Evolutionary conservation across 2,797 vertebrate species (phyloP).

Genomic region (Crocidura indochinensis): DNA sequence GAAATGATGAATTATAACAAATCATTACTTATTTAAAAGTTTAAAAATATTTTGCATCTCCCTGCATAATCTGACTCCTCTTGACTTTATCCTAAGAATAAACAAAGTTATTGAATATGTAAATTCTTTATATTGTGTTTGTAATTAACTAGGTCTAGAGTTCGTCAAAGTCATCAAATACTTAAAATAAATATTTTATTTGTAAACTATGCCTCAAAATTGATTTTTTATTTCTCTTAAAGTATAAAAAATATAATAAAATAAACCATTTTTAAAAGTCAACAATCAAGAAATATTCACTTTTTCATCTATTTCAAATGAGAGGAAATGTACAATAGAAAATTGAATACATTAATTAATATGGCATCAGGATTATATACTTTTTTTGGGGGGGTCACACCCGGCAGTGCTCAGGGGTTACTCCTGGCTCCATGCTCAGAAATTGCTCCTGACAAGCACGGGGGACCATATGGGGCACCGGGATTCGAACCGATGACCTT

Average conservation of each 20-base stretch:
- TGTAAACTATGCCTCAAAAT: constrained; percentile 1
- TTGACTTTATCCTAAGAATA: constrained; percentile 8
- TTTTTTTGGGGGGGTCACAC: too few relatives aligned
- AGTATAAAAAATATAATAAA: background rate
- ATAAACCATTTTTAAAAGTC: background rate
- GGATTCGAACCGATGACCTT: too few relatives aligned
- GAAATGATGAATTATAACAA: too few relatives aligned
- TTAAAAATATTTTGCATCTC: constrained; percentile 9
- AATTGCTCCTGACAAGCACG: too few relatives aligned
- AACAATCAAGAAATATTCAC: background rate
- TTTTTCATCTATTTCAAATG: background rate
- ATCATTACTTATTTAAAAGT: background rate
- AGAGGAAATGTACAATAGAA: background rate
- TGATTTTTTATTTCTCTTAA: background rate
- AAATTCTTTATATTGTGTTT: background rate
- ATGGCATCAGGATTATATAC: too few relatives aligned
- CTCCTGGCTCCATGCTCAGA: too few relatives aligned
- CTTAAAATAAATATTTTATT: background rate
- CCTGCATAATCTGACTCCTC: background rate
- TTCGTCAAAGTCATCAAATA: constrained; percentile 46
- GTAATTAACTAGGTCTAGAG: background rate
- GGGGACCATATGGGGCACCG: too few relatives aligned
- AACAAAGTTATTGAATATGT: background rate
- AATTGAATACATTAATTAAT: background rate
- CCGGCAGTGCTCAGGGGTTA: too few relatives aligned